phyloP scores from a whole-genome alignment of 2,888 invertebrate species.

The Spilarctia lutea region DNA sequence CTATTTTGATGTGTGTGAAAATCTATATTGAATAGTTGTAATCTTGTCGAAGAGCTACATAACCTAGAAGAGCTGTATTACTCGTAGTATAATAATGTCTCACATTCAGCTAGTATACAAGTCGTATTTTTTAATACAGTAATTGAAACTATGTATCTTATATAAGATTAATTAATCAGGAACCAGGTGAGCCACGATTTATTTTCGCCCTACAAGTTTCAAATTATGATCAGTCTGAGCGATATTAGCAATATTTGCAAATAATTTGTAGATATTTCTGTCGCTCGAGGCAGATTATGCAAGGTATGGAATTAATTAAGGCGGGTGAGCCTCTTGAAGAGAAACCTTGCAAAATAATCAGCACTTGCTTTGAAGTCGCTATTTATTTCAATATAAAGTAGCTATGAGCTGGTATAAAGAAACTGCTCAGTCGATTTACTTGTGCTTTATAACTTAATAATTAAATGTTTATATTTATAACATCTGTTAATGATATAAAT shows the following conservation, averaged over 20 bases:
- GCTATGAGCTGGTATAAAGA: background rate
- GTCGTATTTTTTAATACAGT: background rate
- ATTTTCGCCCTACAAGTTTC: background rate
- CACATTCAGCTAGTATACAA: background rate
- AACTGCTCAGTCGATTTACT: background rate
- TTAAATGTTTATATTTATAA: background rate
- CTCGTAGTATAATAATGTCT: background rate
- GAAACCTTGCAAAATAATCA: background rate
- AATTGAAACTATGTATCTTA: background rate
- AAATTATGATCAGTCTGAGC: background rate
- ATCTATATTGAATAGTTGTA: background rate
- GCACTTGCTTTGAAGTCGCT: background rate
- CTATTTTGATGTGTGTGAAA: background rate
- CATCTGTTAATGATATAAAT: background rate
- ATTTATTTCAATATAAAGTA: background rate
- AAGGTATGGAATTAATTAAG: background rate
- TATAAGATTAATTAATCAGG: background rate
- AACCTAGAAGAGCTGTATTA: background rate
- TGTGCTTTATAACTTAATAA: background rate
- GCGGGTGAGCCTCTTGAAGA: background rate
- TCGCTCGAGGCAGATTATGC: background rate
- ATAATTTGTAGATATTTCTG: background rate
- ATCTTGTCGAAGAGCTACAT: background rate
- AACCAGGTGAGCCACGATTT: background rate
- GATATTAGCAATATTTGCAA: background rate